phyloP scores from a whole-genome alignment of 1,140 invertebrate genomes.

The Temnothorax curvispinosus region DNA sequence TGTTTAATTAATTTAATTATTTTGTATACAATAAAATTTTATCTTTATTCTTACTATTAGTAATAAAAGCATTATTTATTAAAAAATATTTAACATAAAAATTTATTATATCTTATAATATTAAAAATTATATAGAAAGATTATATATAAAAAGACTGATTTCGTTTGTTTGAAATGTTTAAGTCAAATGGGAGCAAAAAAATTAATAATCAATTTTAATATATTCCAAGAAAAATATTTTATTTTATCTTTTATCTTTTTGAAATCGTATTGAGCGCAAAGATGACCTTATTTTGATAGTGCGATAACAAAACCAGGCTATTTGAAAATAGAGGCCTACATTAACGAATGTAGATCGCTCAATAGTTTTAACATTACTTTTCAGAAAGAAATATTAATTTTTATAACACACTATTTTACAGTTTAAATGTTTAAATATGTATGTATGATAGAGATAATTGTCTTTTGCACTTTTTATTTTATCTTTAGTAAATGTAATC shows the following conservation, averaged over 20 bases:
- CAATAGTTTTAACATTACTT: not conserved
- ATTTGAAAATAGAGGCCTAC: not conserved
- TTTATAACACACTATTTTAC: not conserved
- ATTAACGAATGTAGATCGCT: not conserved
- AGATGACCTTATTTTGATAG: constrained; percentile 24
- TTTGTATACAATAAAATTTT: not conserved
- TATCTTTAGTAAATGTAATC: not conserved
- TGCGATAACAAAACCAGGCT: not conserved
- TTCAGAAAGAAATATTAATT: no score
- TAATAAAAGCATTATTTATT: constrained; percentile 4
- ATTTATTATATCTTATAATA: not conserved
- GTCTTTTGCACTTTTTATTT: not conserved
- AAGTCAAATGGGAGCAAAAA: not conserved
- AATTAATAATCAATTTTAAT: not conserved
- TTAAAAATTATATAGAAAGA: not conserved
- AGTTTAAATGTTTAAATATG: not conserved
- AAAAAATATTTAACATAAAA: not conserved
- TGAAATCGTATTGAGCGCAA: not conserved
- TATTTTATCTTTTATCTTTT: not conserved
- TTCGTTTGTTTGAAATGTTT: not conserved
- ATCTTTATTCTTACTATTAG: not conserved
- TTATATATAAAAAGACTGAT: not conserved
- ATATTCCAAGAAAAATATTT: not conserved
- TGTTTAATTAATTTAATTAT: not conserved
- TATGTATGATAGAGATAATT: not conserved